Conservation (phyloP, 2,797 vertebrate genomes). For the Sciurus vulgaris region DNA sequence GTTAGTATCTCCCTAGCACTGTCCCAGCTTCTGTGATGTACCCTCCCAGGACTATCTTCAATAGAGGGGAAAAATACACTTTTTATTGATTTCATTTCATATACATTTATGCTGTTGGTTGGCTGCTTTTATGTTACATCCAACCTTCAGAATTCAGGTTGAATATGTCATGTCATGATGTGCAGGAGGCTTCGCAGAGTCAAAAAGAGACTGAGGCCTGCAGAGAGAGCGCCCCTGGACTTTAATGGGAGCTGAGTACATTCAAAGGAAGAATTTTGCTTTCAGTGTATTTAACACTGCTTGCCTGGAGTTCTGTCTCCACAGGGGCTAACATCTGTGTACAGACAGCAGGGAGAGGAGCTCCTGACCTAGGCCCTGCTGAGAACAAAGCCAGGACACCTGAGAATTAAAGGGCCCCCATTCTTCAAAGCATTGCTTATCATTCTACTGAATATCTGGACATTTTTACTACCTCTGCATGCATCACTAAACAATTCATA, state of each 20-base stretch:
- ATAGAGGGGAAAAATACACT: constrained; percentile 66
- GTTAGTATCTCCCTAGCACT: constrained; percentile 27
- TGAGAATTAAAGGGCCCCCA: constrained; percentile 54
- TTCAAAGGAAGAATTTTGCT: constrained; percentile 83
- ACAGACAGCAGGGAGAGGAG: constrained; percentile 50
- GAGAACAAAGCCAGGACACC: constrained; percentile 78
- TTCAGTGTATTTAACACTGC: constrained; percentile 74
- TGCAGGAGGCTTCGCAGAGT: not conserved
- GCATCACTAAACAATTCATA: not conserved
- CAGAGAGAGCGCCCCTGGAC: constrained; percentile 75
- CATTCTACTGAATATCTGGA: not conserved
- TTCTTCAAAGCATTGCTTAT: constrained; percentile 62
- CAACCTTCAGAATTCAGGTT: constrained; percentile 72
- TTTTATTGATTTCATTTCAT: constrained; percentile 82
- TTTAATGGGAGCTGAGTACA: constrained; percentile 75
- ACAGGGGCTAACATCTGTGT: constrained; percentile 62
- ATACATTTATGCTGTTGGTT: constrained; percentile 81
- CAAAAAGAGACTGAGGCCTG: constrained; percentile 56
- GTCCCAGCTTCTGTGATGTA: constrained; percentile 73
- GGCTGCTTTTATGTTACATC: constrained; percentile 79
- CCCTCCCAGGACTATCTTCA: constrained; percentile 75
- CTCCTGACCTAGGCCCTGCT: constrained; percentile 70
- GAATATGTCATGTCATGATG: constrained; percentile 43
- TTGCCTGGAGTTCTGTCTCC: constrained; percentile 69
- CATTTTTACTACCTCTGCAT: not conserved